Base-by-base conservation (phyloP, 2,888 invertebrate genomes). In the Clistopyga incitator region DNA sequence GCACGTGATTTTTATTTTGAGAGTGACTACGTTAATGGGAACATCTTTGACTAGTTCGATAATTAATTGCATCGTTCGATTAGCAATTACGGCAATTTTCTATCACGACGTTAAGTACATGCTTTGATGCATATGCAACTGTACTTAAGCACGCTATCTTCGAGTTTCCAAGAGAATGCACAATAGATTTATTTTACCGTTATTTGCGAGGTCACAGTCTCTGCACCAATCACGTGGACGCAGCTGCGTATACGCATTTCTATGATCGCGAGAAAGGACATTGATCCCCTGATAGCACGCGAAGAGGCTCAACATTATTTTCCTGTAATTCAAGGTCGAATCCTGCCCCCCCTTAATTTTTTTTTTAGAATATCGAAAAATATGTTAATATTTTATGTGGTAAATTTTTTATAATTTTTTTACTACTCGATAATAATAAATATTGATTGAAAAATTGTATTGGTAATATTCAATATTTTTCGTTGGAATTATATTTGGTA, bases 171-270 rank as follows among this genome's bases (percentile, higher is more conserved):
- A 61, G 70, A 78, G 70, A 52, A 56, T 42, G 70, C 38, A 15
- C 70, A 47, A 61, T 59, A 38, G 70, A 70, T 70, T 78, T 64
- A 78, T 52, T 70, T 64, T 23, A 34, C 78, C 50, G 61, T 71
- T 78, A 38, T 47, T 20, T 18, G 23, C 78, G 78, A 70, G 78
- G 78, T 61, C 70, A 18, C 18, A 13, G 38, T 15, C 15, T 15
- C 15, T 47, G 23, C 23, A 20, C 61, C 20, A 70, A 20, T 52
- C 61, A 20, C 20, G 70, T 50, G 45, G 25, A 45, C 38, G 8
- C 11, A 47, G 34, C 45, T 47, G 15, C 29, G 18, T 52, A 15
- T 13, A 29, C 20, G 15, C 20, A 20, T n/a, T 20, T 38, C 38
- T 25, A 42, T 15, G 52, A 38, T 52, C 13, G 6, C 23, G 54